Evolutionary conservation across 2,888 invertebrate species (phyloP), one percentile per base, ranked within the genome.

Genomic region (Eustalomyia histrio): DNA sequence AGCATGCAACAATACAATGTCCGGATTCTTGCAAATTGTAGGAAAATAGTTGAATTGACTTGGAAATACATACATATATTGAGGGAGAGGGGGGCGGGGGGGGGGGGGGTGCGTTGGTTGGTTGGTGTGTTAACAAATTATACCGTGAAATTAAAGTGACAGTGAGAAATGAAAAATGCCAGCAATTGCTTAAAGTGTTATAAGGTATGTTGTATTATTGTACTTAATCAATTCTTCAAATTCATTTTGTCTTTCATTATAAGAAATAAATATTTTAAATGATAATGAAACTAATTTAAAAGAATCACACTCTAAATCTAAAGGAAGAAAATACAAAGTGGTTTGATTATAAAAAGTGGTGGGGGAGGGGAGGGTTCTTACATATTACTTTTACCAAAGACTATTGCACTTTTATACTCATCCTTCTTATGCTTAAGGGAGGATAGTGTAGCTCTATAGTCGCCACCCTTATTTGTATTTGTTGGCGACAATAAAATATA

Each of bases 261-360:
- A 47, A 47, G 43, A 47, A 14, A 47, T 29, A 80, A 75, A 63
- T 78, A 79, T 83, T 85, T 86, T 83, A 84, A 85, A 86, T 85
- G 86, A 84, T 85, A 86, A 86, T 85, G 83, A 85, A 80, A 84
- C 85, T 84, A 85, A 86, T 86, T 86, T 85, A 83, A 83, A 85
- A 81, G 65, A 84, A 80, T 83, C 82, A 64, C 76, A 78, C 71
- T 72, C 69, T 39, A 21, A 65, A 16, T 24, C 53, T 53, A 63
- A 47, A 67, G 21, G 39, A 63, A 35, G 21, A n/a, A 53, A n/a
- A 9, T 50, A 14, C 57, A 43, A 17, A n/a, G 21, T 16, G 7
- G 55, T 16, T 33, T 17, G 35, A 57, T 52, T n/a, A 14, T 29
- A 21, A 57, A 29, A 43, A 29, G 52, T 24, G 47, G 61, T n/a